phyloP scores from a whole-genome alignment of 2,113 vertebrate genomes.

The Chloroceryle aenea region DNA sequence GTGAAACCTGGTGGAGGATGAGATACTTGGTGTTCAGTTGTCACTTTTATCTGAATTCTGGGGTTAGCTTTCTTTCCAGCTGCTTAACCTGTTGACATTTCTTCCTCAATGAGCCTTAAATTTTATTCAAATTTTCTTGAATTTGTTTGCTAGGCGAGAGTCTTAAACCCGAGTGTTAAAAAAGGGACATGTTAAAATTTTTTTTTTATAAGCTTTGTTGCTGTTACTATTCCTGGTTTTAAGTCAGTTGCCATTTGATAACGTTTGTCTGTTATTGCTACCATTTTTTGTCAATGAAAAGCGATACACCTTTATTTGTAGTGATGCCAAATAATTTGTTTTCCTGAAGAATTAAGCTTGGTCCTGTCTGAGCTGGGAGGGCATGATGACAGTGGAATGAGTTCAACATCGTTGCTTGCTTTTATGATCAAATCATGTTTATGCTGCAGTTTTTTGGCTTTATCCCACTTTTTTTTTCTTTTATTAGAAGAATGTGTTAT shows the following conservation, averaged over 20 bases:
- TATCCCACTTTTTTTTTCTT: not conserved
- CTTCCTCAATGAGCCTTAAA: not conserved
- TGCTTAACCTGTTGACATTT: not conserved
- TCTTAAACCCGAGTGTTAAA: not conserved
- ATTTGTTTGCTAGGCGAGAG: not conserved
- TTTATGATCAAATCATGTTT: not conserved
- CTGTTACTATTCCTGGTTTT: not conserved
- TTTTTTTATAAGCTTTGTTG: not conserved
- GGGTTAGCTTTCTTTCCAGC: not conserved
- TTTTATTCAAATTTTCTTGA: not conserved
- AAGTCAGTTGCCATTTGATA: not conserved
- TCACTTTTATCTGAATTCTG: not conserved
- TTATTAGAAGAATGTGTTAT: not conserved
- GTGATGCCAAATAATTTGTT: not conserved
- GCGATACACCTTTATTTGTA: not conserved
- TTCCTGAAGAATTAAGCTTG: not conserved
- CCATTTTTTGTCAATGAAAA: not conserved
- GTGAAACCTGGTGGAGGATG: not conserved
- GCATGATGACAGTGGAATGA: not conserved
- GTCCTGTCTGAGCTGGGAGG: not conserved
- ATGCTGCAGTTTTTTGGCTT: not conserved
- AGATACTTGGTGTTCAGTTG: not conserved
- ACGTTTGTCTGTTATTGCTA: not conserved
- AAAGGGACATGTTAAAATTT: not conserved
- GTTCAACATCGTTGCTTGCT: not conserved